Evolutionary conservation across 1,140 invertebrate species (phyloP), one percentile per base, ranked within the genome.

Genomic region (Drosophila trapezifrons): DNA sequence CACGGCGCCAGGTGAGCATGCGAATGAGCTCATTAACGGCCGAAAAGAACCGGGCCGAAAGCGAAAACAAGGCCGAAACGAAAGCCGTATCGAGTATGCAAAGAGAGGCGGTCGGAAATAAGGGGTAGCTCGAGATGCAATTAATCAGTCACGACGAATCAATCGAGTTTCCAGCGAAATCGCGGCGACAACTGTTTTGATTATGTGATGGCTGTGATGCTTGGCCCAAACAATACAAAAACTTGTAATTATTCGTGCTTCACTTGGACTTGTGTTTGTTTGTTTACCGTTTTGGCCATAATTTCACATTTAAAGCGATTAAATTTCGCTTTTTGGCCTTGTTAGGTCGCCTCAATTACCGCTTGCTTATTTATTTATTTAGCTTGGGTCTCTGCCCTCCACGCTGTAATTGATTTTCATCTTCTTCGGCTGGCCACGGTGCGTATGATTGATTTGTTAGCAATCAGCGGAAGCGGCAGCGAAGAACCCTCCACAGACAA

Each of bases 281-380:
- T 74, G 13, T 43, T 63, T 81, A 52, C 46, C 69, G 22, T 71
- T 72, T 71, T 37, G 40, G 29, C 63, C 80, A 76, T 86, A 86
- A 87, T 86, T 86, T 86, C 79, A 86, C 83, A 86, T 87, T 83
- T 80, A 74, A 87, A 73, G 83, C 83, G 83, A 83, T 86, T 86
- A 86, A 86, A 86, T 86, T 86, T 86, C 83, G 83, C 76, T 83
- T 76, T 57, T 47, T 70, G 76, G 72, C 78, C 75, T 81, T 85
- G 82, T 79, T 67, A 62, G 70, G 55, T 57, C 35, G 56, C 62
- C 71, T 76, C 65, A 72, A 81, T 82, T 77, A 66, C 43, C 46
- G 22, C 52, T 65, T 65, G 38, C 43, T 76, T 80, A 80, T 64
- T 80, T 76, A 49, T 71, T 58, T 76, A 40, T 49, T 58, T 58